Evolutionary conservation across 2,113 vertebrate species (phyloP).

Genomic region (Mustela nigripes): DNA sequence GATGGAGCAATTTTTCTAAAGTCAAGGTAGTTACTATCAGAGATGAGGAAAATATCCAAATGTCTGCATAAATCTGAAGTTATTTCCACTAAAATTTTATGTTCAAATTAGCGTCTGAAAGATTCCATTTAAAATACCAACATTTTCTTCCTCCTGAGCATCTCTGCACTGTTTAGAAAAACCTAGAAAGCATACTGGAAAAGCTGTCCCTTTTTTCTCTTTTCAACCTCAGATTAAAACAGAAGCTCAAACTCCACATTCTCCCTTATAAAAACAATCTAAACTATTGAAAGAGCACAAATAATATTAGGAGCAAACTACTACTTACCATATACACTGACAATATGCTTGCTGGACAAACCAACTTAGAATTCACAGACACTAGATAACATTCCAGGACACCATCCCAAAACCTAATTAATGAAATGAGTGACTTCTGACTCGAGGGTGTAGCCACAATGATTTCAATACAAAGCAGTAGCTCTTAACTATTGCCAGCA

Average conservation of each 20-base stretch:
- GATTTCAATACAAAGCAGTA: constrained; percentile 21
- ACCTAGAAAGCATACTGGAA: neutral
- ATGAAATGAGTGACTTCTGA: constrained; percentile 46
- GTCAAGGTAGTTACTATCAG: neutral
- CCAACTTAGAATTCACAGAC: constrained; percentile 28
- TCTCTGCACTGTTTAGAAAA: neutral
- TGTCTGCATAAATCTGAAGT: neutral
- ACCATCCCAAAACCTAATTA: constrained; percentile 6
- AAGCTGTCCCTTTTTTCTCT: neutral
- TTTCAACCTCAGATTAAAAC: constrained; percentile 18
- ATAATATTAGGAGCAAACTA: constrained; percentile 45
- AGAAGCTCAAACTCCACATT: neutral
- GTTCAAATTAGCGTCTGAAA: neutral
- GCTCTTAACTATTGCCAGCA: constrained; percentile 30
- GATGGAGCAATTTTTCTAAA: constrained; percentile 18
- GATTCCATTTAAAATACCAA: constrained; percentile 20
- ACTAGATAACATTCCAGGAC: constrained; percentile 43
- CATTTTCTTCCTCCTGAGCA: neutral
- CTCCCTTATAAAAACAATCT: constrained; percentile 21
- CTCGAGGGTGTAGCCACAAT: neutral
- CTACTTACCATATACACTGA: neutral
- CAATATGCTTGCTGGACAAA: neutral
- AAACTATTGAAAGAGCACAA: constrained; percentile 38
- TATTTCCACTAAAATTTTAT: constrained; percentile 48
- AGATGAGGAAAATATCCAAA: constrained; percentile 16